Evolutionary conservation across 2,113 vertebrate species (phyloP).

Genomic region (Gymnobelideus leadbeateri): DNA sequence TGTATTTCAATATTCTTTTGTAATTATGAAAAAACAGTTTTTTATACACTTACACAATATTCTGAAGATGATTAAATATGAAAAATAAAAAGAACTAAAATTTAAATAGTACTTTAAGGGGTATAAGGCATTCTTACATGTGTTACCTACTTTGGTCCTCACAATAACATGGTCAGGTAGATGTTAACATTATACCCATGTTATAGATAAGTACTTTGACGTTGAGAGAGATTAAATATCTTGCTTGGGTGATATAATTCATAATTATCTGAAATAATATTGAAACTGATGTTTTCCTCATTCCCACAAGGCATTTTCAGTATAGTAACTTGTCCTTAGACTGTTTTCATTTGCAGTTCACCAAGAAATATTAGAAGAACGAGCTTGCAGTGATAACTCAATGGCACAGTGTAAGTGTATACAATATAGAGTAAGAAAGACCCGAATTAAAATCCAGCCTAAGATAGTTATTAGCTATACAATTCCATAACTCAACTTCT

Average conservation of each 20-base stretch:
- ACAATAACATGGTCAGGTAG: neutral
- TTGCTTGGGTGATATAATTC: neutral
- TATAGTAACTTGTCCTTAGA: neutral
- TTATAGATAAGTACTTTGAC: neutral
- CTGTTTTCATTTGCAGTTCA: neutral
- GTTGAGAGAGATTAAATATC: neutral
- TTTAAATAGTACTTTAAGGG: neutral
- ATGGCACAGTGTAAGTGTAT: neutral
- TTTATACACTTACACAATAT: neutral
- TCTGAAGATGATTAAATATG: neutral
- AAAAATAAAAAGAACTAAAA: neutral
- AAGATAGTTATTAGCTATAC: neutral
- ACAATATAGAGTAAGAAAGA: no score
- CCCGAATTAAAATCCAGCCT: neutral
- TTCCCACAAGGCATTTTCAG: neutral
- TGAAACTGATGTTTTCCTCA: neutral
- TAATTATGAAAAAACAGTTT: neutral
- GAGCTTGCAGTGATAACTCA: neutral
- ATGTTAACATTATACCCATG: neutral
- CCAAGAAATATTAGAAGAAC: neutral
- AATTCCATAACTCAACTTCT: neutral
- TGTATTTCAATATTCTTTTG: neutral
- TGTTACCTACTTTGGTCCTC: neutral
- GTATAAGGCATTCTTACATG: neutral
- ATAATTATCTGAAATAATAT: neutral